Conservation (phyloP, 2,888 invertebrate genomes). For the Chymomyza fuscimana region DNA sequence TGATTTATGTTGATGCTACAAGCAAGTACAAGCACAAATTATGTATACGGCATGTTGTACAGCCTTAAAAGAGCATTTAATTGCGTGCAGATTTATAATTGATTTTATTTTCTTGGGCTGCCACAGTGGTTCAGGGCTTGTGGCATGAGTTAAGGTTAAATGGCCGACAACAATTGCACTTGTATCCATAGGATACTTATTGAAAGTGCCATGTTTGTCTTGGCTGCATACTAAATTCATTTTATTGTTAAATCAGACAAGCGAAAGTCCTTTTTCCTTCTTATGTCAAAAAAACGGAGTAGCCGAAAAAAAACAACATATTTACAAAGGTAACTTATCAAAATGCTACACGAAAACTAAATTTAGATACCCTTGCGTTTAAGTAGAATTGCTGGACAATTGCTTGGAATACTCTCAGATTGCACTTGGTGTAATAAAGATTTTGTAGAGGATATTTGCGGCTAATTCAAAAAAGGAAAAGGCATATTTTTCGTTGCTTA, state of each 20-base stretch:
- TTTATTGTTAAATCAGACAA: slow-evolving; percentile 33
- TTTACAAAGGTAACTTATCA: slow-evolving; percentile 23
- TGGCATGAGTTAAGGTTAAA: not conserved
- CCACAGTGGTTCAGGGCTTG: not conserved
- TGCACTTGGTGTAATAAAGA: no score
- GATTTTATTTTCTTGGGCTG: slow-evolving; percentile 39
- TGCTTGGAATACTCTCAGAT: no score
- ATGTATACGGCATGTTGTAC: slow-evolving; percentile 49
- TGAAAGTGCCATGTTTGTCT: slow-evolving; percentile 12
- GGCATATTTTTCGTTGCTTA: no score
- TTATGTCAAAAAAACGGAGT: slow-evolving; percentile 8
- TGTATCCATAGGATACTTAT: not conserved
- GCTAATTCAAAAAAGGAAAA: no score
- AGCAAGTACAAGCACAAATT: slow-evolving; percentile 40
- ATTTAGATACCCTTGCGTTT: slow-evolving; percentile 29
- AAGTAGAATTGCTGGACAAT: no score
- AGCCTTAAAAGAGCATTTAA: slow-evolving; percentile 55
- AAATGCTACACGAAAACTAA: slow-evolving; percentile 43
- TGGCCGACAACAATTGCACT: not conserved
- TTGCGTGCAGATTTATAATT: slow-evolving; percentile 54
- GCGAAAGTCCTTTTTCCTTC: slow-evolving; percentile 34
- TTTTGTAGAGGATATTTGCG: no score
- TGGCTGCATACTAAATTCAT: slow-evolving; percentile 23
- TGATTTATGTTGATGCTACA: slow-evolving; percentile 61
- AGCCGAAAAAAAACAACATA: slow-evolving; percentile 2